Base-by-base conservation (phyloP, 1,140 invertebrate species). In the Galleria mellonella region DNA sequence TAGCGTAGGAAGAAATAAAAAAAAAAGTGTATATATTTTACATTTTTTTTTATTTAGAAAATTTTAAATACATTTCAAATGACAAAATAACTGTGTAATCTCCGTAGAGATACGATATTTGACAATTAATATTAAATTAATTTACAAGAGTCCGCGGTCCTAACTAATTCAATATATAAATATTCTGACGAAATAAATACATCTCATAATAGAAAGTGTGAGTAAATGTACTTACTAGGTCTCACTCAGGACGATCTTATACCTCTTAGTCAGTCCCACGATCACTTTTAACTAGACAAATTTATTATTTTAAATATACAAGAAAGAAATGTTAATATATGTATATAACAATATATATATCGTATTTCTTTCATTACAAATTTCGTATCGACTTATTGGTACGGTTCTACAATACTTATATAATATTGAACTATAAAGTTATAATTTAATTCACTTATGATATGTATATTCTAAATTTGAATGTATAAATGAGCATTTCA, bases 11-110 rank as follows among this genome's bases (percentile, higher is more conserved):
- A 35, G 0, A n/a, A n/a, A 9, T 12, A 42, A 38, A 31, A 37
- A 41, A 48, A 55, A 51, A 62, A 60, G 31, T 13, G 29, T n/a
- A 14, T 11, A 31, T 7, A 60, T 64, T 66, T 67, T 62, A 51
- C 43, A 68, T 65, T 61, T n/a, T n/a, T 23, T 62, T 74, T 76
- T 79, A 75, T 76, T 77, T 67, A 58, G 43, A 55, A 67, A 73
- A 62, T 70, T 79, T 77, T 81, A 81, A 81, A 81, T 81, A 83
- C 71, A 79, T 73, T 75, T 70, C 47, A 58, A 64, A 51, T 70
- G 55, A 37, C n/a, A 62, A 69, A 73, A 72, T 72, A 77, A 79
- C 47, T 63, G 59, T 62, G 64, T 61, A 66, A 69, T 65, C 60
- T 67, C 66, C 69, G 62, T 37, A 37, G 35, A 37, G 35, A 37